Evolutionary conservation across 2,888 invertebrate species (phyloP), one percentile per base, ranked within the genome.

Genomic region (Sialis lutaria): DNA sequence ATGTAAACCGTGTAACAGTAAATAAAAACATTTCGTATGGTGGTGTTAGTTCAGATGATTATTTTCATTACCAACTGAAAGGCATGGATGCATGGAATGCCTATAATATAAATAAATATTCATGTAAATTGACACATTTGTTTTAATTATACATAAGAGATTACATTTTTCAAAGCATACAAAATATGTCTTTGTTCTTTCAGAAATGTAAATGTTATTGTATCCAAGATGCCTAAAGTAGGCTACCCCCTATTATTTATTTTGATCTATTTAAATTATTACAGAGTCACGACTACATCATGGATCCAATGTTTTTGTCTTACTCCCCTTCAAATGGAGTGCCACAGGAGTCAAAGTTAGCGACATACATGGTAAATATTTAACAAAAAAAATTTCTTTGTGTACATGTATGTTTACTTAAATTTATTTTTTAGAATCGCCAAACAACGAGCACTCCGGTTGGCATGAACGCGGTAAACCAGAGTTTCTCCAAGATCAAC

Each of bases 281-380:
- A 2, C 22, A 22, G 22, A 22, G 22, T 22, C 22, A 22, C 22
- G 22, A 22, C 22, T 22, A 22, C 35, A 50, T 52, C 53, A 85
- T 85, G 85, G 85, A 85, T 72, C 82, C 81, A 53, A 75, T 83
- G 64, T 77, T 79, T 60, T 77, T 77, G 59, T 69, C 72, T 51
- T 78, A 77, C 62, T 70, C 79, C 50, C 73, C 79, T 51, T 72
- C 80, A 49, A 75, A 77, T 68, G 83, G 82, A 58, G 74, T 86
- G 57, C 86, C 86, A 43, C 79, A 85, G 64, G 86, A 87, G 67
- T 87, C 86, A 50, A 87, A 87, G 67, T 69, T 87, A 62, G 84
- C 82, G 50, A 85, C 84, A 51, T 87, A 87, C 62, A 85, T 86
- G 85, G 86, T 86, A 67, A 13, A 33, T 8, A 22, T 13, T 6